These are phyloP conservation scores for Diploptera punctata DNA, from an alignment of 2,888 invertebrate species.

Conservation along the genomic window DNA sequence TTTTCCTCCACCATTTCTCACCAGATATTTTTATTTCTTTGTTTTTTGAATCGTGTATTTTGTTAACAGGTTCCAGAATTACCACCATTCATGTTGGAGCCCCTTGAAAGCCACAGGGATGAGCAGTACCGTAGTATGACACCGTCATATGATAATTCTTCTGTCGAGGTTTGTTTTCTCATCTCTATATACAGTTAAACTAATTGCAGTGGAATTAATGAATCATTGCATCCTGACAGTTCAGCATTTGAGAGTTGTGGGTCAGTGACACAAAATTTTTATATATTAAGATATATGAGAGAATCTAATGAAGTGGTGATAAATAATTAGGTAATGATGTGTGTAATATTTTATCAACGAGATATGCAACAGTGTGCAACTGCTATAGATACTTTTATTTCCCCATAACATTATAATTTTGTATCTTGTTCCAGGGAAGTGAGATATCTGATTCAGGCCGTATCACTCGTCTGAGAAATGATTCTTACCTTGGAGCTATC, in stretches of 20 bases:
- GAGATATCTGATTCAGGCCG: conserved; percentile 36
- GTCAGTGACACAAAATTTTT: no score
- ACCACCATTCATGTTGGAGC: conserved; percentile 77
- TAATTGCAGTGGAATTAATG: no score
- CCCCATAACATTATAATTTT: no score
- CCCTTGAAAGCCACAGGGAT: conserved; percentile 50
- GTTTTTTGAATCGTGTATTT: conserved; percentile 4
- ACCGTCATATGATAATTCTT: conserved; percentile 41
- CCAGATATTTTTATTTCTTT: background rate
- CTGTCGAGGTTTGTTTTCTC: no score
- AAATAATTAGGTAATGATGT: no score
- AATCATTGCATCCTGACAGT: no score
- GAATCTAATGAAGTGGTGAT: no score
- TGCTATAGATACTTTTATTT: background rate
- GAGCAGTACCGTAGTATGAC: conserved; percentile 48
- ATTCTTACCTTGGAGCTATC: conserved; percentile 86
- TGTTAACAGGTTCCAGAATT: conserved; percentile 73
- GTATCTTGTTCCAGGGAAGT: conserved; percentile 33
- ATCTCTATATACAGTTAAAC: no score
- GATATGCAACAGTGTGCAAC: no score
- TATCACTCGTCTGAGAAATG: conserved; percentile 69
- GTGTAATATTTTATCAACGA: no score
- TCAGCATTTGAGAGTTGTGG: no score
- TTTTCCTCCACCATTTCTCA: background rate
- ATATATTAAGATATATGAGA: no score